Percentiles rank a stretch among this genome's conserved stretches.
These are phyloP conservation scores for Chascanopsetta lugubris DNA, from an alignment of 2,113 vertebrate species.

Conservation along the genomic window DNA sequence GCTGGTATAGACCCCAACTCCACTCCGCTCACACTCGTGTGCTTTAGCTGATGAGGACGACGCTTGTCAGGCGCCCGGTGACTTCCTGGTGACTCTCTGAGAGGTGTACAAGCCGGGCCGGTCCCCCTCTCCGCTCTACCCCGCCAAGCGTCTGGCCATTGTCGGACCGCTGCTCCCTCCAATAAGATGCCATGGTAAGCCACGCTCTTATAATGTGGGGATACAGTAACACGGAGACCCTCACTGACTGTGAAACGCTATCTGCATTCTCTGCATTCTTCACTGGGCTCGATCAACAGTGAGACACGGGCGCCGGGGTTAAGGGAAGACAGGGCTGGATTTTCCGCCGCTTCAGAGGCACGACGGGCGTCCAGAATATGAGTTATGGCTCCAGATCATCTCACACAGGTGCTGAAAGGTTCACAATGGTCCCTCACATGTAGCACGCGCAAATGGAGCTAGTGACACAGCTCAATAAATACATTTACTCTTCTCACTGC, in stretches of 20 bases:
- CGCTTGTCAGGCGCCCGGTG: constrained; percentile 39
- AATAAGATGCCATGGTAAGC: constrained; percentile 76
- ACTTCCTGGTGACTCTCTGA: constrained; percentile 51
- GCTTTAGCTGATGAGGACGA: constrained; percentile 42
- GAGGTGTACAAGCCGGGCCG: constrained; percentile 43
- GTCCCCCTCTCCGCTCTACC: constrained; percentile 47
- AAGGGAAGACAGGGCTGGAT: constrained; percentile 76
- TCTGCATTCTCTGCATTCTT: constrained; percentile 84
- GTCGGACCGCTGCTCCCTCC: constrained; percentile 49
- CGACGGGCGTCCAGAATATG: constrained; percentile 74
- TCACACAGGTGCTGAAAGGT: constrained; percentile 76
- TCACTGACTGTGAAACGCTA: constrained; percentile 81
- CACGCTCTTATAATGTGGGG: constrained; percentile 74
- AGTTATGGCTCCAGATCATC: constrained; percentile 77
- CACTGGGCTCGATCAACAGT: constrained; percentile 77
- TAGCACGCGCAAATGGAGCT: constrained; percentile 62
- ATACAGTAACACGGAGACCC: constrained; percentile 78
- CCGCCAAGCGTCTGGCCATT: constrained; percentile 54
- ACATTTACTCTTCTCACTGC: constrained; percentile 64
- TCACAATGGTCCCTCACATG: constrained; percentile 74
- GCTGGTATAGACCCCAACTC: constrained; percentile 39
- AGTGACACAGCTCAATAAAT: constrained; percentile 70
- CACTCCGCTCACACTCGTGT: constrained; percentile 26
- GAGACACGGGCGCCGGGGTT: constrained; percentile 75
- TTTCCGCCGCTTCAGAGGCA: constrained; percentile 77